Evolutionary conservation across 2,888 invertebrate species (phyloP).

Genomic region (Drosophila silvestris): DNA sequence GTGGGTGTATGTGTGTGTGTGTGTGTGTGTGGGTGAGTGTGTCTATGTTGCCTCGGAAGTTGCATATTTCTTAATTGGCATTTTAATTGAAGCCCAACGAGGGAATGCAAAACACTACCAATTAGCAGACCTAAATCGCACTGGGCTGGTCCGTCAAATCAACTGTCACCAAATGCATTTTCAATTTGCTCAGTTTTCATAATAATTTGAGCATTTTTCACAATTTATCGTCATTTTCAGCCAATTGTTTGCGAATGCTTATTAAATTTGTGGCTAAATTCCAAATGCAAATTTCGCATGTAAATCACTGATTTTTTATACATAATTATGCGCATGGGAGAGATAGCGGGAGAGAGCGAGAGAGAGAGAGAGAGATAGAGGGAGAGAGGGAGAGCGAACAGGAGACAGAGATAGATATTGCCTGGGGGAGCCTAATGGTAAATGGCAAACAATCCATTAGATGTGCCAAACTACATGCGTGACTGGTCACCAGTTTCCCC

Average conservation of each 20-base stretch:
- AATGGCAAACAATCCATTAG: conserved; percentile 67
- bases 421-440: conserved; percentile 22
- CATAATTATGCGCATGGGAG: neutral
- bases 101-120: conserved; percentile 15
- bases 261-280: conserved; percentile 51
- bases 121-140: conserved; percentile 23
- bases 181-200: conserved; percentile 30
- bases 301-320: conserved; percentile 31
- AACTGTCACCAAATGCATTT: conserved; percentile 12
- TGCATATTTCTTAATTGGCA: conserved; percentile 70
- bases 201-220: conserved; percentile 18
- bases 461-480: conserved; percentile 61
- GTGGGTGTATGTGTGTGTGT: neutral
- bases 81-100: conserved; percentile 66
- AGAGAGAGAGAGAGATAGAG: neutral
- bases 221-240: conserved; percentile 14
- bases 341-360: neutral
- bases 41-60: conserved; percentile 54
- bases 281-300: conserved; percentile 35
- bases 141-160: conserved; percentile 9
- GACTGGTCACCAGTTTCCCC: conserved; percentile 55
- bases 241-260: conserved; percentile 11
- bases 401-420: conserved; percentile 10
- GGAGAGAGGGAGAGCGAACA: neutral
- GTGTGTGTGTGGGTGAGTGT: conserved; percentile 15